Base-by-base conservation (phyloP, 2,888 invertebrate species). In the Netelia fuscicornis region DNA sequence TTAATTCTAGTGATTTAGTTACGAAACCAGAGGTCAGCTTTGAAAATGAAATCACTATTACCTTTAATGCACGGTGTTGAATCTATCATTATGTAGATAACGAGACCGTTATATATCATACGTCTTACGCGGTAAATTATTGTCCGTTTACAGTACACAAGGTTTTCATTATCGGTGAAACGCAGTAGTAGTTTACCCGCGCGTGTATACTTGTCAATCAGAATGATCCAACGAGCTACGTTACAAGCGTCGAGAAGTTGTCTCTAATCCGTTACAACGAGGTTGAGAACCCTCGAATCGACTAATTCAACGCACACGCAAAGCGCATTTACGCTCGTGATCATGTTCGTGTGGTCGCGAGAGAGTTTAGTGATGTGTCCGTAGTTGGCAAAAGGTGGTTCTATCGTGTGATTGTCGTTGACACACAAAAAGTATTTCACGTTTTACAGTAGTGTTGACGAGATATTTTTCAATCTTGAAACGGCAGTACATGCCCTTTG, bases 301-400 rank as follows among this genome's bases (percentile, higher is more conserved):
- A 20, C 58, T 58, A 17, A 20, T 58, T 8, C n/a, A 8, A n/a
- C 20, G 20, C 58, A 20, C 17, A 20, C 20, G 17, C 58, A 23
- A 9, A 58, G 20, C 2, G 20, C 58, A 20, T 17, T 20, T 17
- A 20, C 6, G 17, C 20, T 9, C 58, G 23, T 20, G 20, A 17
- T 17, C 20, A 20, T 9, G 56, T 20, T 5, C 10, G 58, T 58
- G 10, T 20, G 6, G 10, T 20, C 52, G 54, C 70, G 17, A 64
- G 37, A 64, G 54, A 20, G 54, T 75, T 65, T 68, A 74, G 83
- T 83, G 78, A 83, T 83, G 79, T 74, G 83, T 83, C 74, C 68
- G 79, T 79, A 62, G 74, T 77, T 52, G 70, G 42, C 48, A 54
- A 60, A 83, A 72, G 64, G 65, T 72, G 48, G n/a, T 64, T 64